These are phyloP conservation scores for Chamaea fasciata DNA, from an alignment of 2,113 vertebrate genomes.

Conservation along the genomic window DNA sequence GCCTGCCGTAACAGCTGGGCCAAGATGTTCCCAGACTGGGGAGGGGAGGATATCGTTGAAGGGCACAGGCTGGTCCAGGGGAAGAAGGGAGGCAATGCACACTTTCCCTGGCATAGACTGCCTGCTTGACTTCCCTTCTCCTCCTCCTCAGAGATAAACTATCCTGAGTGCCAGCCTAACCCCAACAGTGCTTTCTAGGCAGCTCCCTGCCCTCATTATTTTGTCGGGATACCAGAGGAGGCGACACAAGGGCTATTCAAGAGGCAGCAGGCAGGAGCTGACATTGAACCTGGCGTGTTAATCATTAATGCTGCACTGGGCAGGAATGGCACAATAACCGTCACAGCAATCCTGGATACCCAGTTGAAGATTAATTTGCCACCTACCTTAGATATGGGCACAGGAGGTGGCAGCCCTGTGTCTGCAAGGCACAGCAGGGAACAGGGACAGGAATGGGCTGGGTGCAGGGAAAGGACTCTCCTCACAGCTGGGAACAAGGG, in stretches of 20 bases:
- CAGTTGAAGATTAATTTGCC: conserved; percentile 10
- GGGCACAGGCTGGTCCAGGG: accelerated
- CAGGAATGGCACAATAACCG: neutral
- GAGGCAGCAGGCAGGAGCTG: neutral
- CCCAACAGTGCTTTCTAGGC: neutral
- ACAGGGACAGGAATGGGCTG: neutral
- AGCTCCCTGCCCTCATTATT: neutral
- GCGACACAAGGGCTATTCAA: accelerated
- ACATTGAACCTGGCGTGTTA: neutral
- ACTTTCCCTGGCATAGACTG: neutral
- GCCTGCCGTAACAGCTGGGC: accelerated
- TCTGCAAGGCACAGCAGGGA: neutral
- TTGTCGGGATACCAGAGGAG: neutral
- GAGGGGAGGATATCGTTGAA: neutral
- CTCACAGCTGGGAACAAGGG: neutral
- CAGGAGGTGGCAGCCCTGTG: neutral
- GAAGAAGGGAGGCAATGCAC: neutral
- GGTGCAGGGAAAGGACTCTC: neutral
- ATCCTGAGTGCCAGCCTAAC: neutral
- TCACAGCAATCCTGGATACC: neutral
- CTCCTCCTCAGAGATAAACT: neutral
- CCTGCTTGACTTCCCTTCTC: neutral
- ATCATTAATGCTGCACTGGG: neutral
- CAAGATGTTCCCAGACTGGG: neutral
- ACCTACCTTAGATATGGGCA: neutral